Percentiles rank a stretch among this genome's conserved stretches.
These are phyloP conservation scores for Drosophila pallidifrons DNA, from an alignment of 1,140 invertebrate species.

Conservation along the genomic window DNA sequence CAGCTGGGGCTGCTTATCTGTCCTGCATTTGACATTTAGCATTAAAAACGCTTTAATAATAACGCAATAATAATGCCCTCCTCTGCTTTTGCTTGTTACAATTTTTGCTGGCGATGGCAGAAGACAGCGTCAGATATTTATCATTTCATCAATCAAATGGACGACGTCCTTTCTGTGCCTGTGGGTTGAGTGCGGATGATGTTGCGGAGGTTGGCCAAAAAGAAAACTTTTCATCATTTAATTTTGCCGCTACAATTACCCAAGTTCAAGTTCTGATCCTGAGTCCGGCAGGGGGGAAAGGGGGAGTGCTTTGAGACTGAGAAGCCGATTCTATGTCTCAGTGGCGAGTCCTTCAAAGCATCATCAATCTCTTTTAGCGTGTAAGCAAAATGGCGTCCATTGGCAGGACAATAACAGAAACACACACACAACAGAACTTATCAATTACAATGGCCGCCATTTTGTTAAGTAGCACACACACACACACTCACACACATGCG, in stretches of 20 bases:
- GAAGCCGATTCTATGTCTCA: slow-evolving; percentile 1
- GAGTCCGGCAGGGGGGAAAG: neutral
- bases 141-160: slow-evolving; percentile 81
- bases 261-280: slow-evolving; percentile 41
- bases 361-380: slow-evolving; percentile 79
- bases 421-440: slow-evolving; percentile 67
- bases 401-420: slow-evolving; percentile 65
- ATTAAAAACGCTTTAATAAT: slow-evolving; percentile 84
- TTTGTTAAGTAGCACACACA: slow-evolving; percentile 32
- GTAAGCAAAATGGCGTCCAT: slow-evolving; percentile 53
- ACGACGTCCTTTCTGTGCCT: neutral
- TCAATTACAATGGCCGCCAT: slow-evolving; percentile 75
- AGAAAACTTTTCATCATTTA: slow-evolving; percentile 79
- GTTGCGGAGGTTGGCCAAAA: neutral
- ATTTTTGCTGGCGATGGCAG: slow-evolving; percentile 44
- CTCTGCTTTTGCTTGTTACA: slow-evolving; percentile 46
- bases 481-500: slow-evolving; percentile 7
- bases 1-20: slow-evolving; percentile 82
- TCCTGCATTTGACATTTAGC: slow-evolving; percentile 84
- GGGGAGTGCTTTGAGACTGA: neutral
- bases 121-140: slow-evolving; percentile 69
- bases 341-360: slow-evolving; percentile 67
- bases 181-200: slow-evolving; percentile 14
- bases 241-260: slow-evolving; percentile 75
- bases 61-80: slow-evolving; percentile 78